Conservation (phyloP, 1,140 invertebrate species). For the Drosophila bipectinata region DNA sequence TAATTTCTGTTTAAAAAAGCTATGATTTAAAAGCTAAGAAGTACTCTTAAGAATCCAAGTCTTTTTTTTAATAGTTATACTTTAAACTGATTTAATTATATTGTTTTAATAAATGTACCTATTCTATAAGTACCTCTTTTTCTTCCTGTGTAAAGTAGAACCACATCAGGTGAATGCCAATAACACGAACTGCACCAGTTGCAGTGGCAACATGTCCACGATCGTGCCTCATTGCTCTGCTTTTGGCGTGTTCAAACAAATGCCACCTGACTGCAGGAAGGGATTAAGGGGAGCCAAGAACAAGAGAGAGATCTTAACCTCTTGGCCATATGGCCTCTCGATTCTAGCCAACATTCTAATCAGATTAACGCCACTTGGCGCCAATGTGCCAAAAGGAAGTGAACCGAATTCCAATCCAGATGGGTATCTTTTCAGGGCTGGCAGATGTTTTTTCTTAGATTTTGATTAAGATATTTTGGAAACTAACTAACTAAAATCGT, state of each 20-base stretch:
- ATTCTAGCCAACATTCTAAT: slow-evolving; percentile 62
- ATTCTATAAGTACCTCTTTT: neutral
- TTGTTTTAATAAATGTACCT: too few species aligned
- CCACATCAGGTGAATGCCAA: slow-evolving; percentile 73
- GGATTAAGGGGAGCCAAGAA: neutral
- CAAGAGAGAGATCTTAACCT: neutral
- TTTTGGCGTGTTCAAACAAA: slow-evolving; percentile 60
- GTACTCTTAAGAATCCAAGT: too few species aligned
- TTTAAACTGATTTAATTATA: too few species aligned
- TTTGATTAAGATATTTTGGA: neutral
- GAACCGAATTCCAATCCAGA: slow-evolving; percentile 18
- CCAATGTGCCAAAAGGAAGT: slow-evolving; percentile 59
- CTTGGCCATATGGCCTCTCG: slow-evolving; percentile 22
- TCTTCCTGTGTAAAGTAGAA: slow-evolving; percentile 1
- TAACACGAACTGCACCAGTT: slow-evolving; percentile 64
- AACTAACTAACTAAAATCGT: too few species aligned
- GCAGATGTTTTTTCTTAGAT: neutral
- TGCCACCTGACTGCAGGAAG: slow-evolving; percentile 20
- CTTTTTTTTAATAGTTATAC: too few species aligned
- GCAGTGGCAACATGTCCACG: slow-evolving; percentile 32
- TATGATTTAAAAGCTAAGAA: too few species aligned
- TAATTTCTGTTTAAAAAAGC: neutral
- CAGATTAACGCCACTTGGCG: slow-evolving; percentile 77
- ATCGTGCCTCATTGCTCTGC: slow-evolving; percentile 51
- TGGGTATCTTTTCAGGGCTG: slow-evolving; percentile 22